Evolutionary conservation across 2,113 vertebrate genomes (phyloP).

Genomic region (Cephalopholis sonnerati): DNA sequence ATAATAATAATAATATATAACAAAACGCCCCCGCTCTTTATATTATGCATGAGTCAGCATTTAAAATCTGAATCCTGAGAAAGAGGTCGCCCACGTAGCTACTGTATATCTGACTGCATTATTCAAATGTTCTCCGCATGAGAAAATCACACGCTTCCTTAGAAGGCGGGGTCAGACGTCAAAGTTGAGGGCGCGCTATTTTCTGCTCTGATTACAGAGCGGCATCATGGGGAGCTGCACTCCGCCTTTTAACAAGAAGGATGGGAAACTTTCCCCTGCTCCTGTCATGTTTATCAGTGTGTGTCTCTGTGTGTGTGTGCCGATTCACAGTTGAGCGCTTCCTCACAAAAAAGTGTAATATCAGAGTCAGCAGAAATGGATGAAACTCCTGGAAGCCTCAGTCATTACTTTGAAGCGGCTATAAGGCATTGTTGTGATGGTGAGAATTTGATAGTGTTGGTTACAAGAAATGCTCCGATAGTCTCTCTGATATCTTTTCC

Average conservation of each 20-base stretch:
- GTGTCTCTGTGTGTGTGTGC: background rate
- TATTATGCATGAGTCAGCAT: conserved; percentile 8
- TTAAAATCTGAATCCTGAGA: background rate
- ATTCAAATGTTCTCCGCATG: conserved; percentile 5
- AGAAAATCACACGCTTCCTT: conserved; percentile 54
- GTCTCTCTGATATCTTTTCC: conserved; percentile 43
- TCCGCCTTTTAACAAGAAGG: conserved; percentile 38
- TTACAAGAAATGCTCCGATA: conserved; percentile 44
- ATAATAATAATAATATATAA: background rate
- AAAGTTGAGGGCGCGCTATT: conserved; percentile 53
- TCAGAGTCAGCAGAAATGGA: conserved; percentile 48
- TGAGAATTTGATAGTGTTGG: conserved; percentile 48
- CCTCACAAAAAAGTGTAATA: conserved; percentile 48
- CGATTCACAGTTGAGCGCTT: conserved; percentile 38
- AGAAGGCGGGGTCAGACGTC: conserved; percentile 48
- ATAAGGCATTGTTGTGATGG: conserved; percentile 37
- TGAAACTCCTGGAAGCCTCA: conserved; percentile 27
- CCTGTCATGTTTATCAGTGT: conserved; percentile 47
- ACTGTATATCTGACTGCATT: conserved; percentile 2
- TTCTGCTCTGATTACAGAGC: conserved; percentile 74
- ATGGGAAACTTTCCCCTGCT: conserved; percentile 56
- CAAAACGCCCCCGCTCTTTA: background rate
- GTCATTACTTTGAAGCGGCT: conserved; percentile 49
- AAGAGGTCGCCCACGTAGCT: conserved; percentile 6
- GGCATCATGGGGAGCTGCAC: conserved; percentile 40